Conservation (phyloP, 2,797 vertebrate species). For the Okamejei kenojei region DNA sequence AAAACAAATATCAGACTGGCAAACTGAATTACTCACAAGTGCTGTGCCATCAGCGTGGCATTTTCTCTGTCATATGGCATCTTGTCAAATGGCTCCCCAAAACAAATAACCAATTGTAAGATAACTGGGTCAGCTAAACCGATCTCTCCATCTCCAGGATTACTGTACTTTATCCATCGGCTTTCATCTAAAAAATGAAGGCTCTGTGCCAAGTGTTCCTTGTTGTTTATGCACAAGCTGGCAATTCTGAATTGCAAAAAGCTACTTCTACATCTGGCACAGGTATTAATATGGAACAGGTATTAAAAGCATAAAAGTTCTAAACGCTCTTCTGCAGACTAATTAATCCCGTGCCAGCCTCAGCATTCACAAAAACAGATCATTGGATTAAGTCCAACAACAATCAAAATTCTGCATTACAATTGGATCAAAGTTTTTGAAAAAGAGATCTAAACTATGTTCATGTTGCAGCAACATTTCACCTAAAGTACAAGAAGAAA, state of each 20-base stretch:
- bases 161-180: neutral
- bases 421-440: no score
- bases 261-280: neutral
- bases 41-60: conserved; percentile 60
- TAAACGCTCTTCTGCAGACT: neutral
- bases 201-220: neutral
- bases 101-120: conserved; percentile 77
- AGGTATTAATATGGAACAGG: neutral
- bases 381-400: neutral
- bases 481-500: neutral
- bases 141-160: neutral
- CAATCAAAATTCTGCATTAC: no score
- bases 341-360: neutral
- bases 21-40: conserved; percentile 61
- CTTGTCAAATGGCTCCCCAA: conserved; percentile 68
- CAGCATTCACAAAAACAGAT: neutral
- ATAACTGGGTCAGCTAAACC: conserved; percentile 69
- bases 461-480: neutral
- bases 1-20: conserved; percentile 60
- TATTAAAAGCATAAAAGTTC: neutral
- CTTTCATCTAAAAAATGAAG: conserved; percentile 1
- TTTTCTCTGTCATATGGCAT: conserved; percentile 72
- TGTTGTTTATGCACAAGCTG: neutral
- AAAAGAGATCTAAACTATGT: neutral
- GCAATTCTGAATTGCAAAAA: neutral